A percentile compares a stretch with the other conserved stretches of the same genome.
Evolutionary conservation across 2,113 vertebrate genomes (phyloP).

Genomic region (Larimichthys crocea): DNA sequence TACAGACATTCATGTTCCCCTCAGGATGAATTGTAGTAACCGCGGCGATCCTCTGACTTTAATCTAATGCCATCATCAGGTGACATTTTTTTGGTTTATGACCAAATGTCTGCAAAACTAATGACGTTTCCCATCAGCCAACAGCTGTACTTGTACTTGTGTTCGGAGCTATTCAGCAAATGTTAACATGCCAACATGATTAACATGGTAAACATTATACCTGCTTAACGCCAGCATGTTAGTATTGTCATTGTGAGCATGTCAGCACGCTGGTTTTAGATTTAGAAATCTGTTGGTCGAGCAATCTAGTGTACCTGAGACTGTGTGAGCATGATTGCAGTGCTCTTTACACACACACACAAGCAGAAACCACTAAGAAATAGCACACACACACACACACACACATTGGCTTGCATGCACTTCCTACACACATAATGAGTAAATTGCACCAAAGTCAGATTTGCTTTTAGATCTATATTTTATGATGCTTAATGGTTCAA

Average conservation of each 20-base stretch:
- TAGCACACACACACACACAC: not conserved
- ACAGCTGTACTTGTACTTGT: not conserved
- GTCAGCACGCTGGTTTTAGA: not conserved
- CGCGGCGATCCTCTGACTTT: not conserved
- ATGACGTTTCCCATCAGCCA: not conserved
- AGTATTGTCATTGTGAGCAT: not conserved
- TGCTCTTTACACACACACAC: not conserved
- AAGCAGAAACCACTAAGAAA: not conserved
- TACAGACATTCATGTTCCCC: not conserved
- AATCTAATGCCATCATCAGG: not conserved
- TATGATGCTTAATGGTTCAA: constrained; percentile 40
- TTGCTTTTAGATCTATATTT: constrained; percentile 24
- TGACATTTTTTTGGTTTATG: not conserved
- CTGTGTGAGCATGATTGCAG: not conserved
- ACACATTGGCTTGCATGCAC: not conserved
- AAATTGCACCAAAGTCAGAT: constrained; percentile 4
- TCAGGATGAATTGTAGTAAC: not conserved
- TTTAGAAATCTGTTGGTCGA: not conserved
- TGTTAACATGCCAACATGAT: not conserved
- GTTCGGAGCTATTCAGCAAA: not conserved
- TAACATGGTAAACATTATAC: not conserved
- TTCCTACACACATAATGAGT: constrained; percentile 7
- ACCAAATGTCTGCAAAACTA: not conserved
- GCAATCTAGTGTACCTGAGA: not conserved
- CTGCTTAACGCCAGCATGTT: not conserved